Evolutionary conservation across 2,888 invertebrate genomes (phyloP), one percentile per base, ranked within the genome.

Genomic region (Troides helena): DNA sequence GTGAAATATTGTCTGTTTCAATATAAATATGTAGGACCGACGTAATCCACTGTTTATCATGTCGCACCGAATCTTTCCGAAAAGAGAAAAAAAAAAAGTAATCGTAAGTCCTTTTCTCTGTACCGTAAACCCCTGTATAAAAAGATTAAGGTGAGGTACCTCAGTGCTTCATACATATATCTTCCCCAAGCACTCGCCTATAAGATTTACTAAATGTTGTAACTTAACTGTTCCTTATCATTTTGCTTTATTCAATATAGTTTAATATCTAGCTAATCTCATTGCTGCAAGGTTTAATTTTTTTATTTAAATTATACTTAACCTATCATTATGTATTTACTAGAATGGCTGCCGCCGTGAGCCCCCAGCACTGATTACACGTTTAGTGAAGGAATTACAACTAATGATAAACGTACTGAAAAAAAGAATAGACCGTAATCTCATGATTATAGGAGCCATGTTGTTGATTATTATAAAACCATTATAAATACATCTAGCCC

Each of bases 391-490:
- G 77, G 78, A 77, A 83, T 83, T 81, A 84, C 81, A 79, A 77
- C 86, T 91, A 91, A 90, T 90, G 88, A 88, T 89, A 85, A 83
- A 81, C 76, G 78, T 82, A 91, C 90, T 92, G 92, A 92, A 92
- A 92, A 92, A 92, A 92, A 80, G 86, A 88, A 79, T 80, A 81
- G 74, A 78, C 78, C 75, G 78, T 87, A 90, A 91, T 89, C 88
- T 83, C 77, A 81, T 89, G 90, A 91, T 92, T 90, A 89, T 87
- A 84, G 85, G 81, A 85, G 78, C 80, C 76, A 77, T 80, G 76
- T 73, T 78, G 75, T 73, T 78, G 74, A 74, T 78, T 80, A 88
- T 90, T 91, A 90, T 87, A 90, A 88, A 79, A 79, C 84, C 86
- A 92, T 92, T 92, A 92, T 86, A 89, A 89, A 89, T 80, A 73